A percentile compares a stretch with the other conserved stretches of the same genome.
Conservation (phyloP, 2,797 vertebrate species). For the Syngnathus rostellatus region DNA sequence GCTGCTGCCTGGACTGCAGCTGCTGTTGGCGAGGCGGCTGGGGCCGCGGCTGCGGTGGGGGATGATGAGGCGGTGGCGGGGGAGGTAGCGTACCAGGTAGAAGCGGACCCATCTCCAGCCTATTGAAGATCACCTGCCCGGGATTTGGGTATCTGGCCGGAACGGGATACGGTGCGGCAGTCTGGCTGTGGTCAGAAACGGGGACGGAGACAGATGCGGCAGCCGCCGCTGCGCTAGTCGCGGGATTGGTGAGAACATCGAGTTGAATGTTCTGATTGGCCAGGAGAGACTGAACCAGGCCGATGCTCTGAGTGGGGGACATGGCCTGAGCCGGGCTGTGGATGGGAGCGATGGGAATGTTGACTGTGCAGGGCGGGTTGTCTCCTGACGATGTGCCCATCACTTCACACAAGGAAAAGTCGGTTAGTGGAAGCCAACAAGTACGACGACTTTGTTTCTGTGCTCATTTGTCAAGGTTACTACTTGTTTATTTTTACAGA, state of each 20-base stretch:
- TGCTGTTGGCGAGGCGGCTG: slow-evolving; percentile 47
- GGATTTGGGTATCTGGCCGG: slow-evolving; percentile 79
- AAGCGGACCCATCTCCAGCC: slow-evolving; percentile 77
- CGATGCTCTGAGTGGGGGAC: slow-evolving; percentile 97
- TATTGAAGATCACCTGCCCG: slow-evolving; percentile 81
- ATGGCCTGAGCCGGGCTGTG: slow-evolving; percentile 97
- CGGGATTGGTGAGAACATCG: slow-evolving; percentile 87
- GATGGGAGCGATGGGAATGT: slow-evolving; percentile 97
- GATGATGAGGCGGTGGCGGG: slow-evolving; percentile 67
- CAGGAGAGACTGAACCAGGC: slow-evolving; percentile 91
- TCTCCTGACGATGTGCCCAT: slow-evolving; percentile 85
- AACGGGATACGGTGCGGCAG: slow-evolving; percentile 70
- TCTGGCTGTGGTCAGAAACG: slow-evolving; percentile 61
- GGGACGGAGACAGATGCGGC: slow-evolving; percentile 55
- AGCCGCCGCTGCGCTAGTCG: slow-evolving; percentile 63
- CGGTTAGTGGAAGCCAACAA: neutral
- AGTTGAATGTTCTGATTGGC: slow-evolving; percentile 98
- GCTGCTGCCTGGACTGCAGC: slow-evolving; percentile 34
- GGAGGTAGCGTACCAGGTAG: slow-evolving; percentile 68
- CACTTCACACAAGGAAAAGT: slow-evolving; percentile 59
- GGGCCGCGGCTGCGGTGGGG: slow-evolving; percentile 64
- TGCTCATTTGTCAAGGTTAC: neutral
- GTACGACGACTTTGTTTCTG: neutral
- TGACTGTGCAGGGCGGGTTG: slow-evolving; percentile 92
- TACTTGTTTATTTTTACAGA: no score